Conservation (phyloP, 2,888 invertebrate genomes). For the Ligdia adustata region DNA sequence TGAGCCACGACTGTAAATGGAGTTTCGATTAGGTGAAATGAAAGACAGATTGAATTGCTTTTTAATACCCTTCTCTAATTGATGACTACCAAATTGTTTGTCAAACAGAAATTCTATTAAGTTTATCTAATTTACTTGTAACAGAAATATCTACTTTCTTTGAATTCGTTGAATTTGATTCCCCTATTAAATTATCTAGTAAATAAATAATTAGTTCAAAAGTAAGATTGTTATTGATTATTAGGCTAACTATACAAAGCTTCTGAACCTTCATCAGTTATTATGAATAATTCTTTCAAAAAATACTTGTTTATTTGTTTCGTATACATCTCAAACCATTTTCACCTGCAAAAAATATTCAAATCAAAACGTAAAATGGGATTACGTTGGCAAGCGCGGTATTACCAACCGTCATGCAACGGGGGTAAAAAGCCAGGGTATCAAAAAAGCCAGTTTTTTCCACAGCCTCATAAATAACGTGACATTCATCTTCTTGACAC, state of each 20-base stretch:
- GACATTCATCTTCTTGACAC: constrained; percentile 78
- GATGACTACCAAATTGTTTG: constrained; percentile 6
- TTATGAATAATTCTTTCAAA: no score
- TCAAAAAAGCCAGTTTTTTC: constrained; percentile 59
- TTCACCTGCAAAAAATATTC: constrained; percentile 46
- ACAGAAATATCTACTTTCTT: no score
- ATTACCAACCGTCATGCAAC: constrained; percentile 50
- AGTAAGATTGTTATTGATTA: no score
- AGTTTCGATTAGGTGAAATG: constrained; percentile 17
- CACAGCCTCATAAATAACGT: constrained; percentile 70
- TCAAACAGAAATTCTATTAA: constrained; percentile 8
- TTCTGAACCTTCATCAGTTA: no score
- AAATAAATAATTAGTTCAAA: no score
- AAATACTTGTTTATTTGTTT: background rate
- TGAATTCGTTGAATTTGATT: no score
- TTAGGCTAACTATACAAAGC: no score
- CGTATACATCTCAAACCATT: constrained; percentile 33
- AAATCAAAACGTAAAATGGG: constrained; percentile 45
- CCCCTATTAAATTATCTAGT: no score
- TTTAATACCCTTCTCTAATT: constrained; percentile 15
- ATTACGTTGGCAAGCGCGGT: constrained; percentile 44
- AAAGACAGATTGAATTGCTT: constrained; percentile 19
- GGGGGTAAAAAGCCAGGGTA: constrained; percentile 43
- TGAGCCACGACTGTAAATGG: constrained; percentile 15
- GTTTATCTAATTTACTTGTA: no score